Base-by-base conservation (phyloP, 2,888 invertebrate species). In the Byasa hedistus region DNA sequence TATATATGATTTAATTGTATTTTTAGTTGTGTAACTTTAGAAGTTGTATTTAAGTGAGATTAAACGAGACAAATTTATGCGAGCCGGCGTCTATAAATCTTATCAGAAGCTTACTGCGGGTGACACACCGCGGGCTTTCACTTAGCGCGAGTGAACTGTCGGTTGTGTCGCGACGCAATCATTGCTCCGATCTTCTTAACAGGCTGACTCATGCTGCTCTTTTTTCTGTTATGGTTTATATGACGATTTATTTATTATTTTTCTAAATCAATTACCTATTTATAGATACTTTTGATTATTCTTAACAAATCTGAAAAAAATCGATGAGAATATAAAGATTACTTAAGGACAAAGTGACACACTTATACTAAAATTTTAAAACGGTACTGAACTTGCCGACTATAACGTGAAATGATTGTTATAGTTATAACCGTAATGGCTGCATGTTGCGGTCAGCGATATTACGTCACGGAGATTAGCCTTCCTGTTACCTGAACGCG, bases 51-150 rank as follows among this genome's bases (percentile, higher is more conserved):
- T 27, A 32, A 48, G 22, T 17, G 3, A 57, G 55, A 52, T 56
- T 27, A 52, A 36, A 22, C 32, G 36, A 39, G 52, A 36, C 39
- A 64, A 56, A 65, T 62, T 61, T 61, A 58, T 61, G 44, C 22
- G 8, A 5, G 17, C 1, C 52, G 12, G 12, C 55, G 32, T 24
- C 58, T 58, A 63, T 60, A 56, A 63, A 63, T 59, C 27, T 51
- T 59, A 64, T 54, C 36, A 63, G 62, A 63, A 63, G 60, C 62
- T 66, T 52, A 48, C 23, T 21, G 52, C 8, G 10, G 23, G 39
- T 62, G 63, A 59, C 52, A 64, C 52, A 60, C 27, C 22, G 15
- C 36, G 52, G 51, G 64, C 68, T 68, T 68, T 68, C 68, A 68
- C 68, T 61, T 27, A 22, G 19, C 19, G 19, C 54, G 22, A 55